Percentiles rank a stretch among this genome's conserved stretches.
Evolutionary conservation across 2,113 vertebrate species (phyloP).

Genomic region (Rhineura floridana): DNA sequence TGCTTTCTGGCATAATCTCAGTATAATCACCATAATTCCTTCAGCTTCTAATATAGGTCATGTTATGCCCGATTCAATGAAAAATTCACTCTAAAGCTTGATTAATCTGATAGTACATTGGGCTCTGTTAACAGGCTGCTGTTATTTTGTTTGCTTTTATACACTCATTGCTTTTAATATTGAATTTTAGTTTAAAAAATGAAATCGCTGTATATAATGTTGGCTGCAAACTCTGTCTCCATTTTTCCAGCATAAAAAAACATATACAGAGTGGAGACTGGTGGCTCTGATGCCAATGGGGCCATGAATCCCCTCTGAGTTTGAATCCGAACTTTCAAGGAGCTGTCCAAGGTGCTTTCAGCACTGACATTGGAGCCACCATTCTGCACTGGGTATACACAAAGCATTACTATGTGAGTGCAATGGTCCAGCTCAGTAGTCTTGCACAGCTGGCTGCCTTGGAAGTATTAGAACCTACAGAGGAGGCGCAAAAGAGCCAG

Average conservation of each 20-base stretch:
- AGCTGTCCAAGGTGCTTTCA: no score
- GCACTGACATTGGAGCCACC: no score
- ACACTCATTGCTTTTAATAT: slow-evolving; percentile 18
- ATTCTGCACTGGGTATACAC: no score
- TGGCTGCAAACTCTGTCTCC: slow-evolving; percentile 13
- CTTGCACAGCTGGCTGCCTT: not conserved
- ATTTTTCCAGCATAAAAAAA: slow-evolving; percentile 12
- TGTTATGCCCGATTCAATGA: slow-evolving; percentile 55
- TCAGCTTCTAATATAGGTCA: slow-evolving; percentile 56
- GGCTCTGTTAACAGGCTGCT: slow-evolving; percentile 45
- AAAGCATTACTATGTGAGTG: not conserved
- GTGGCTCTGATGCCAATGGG: no score
- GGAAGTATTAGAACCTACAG: not conserved
- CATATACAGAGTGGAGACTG: no score
- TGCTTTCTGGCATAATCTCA: slow-evolving; percentile 56
- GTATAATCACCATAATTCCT: slow-evolving; percentile 58
- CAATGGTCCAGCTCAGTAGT: not conserved
- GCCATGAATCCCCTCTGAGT: no score
- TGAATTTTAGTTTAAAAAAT: slow-evolving; percentile 46
- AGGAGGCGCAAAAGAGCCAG: not conserved
- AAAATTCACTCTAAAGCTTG: slow-evolving; percentile 56
- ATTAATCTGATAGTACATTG: slow-evolving; percentile 54
- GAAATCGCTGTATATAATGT: slow-evolving; percentile 10
- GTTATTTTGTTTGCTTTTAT: slow-evolving; percentile 51
- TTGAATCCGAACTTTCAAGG: no score